Conservation (phyloP, 2,888 invertebrate genomes). For the Pseudanteris insignis region DNA sequence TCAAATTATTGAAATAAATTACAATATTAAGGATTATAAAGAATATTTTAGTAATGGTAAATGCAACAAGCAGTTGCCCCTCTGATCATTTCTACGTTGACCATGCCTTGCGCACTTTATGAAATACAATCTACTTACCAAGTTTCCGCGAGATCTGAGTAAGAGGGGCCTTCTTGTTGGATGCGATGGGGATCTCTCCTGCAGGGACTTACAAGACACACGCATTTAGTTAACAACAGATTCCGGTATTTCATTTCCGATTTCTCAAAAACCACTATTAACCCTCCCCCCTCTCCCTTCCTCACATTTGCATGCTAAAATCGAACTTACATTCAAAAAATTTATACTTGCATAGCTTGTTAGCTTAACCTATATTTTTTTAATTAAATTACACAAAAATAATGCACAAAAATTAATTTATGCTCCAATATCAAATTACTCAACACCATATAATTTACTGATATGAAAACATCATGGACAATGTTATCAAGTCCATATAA, state of each 20-base stretch:
- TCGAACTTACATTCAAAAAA: constrained; percentile 41
- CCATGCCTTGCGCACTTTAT: constrained; percentile 51
- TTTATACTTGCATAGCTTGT: constrained; percentile 2
- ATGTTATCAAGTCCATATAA: no score
- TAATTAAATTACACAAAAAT: no score
- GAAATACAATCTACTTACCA: constrained; percentile 76
- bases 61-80: constrained; percentile 44
- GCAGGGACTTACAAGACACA: constrained; percentile 66
- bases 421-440: no score
- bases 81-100: constrained; percentile 52
- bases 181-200: constrained; percentile 74
- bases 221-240: constrained; percentile 55
- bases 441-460: no score
- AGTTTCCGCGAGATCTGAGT: constrained; percentile 89
- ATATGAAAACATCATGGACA: no score
- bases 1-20: no score
- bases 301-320: constrained; percentile 45
- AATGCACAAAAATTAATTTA: no score
- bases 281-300: constrained; percentile 32
- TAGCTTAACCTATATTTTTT: background rate
- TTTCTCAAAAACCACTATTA: constrained; percentile 45
- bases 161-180: constrained; percentile 86
- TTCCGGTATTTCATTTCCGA: constrained; percentile 46
- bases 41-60: no score
- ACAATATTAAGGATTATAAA: no score